Evolutionary conservation across 2,888 invertebrate species (phyloP).

Genomic region (Mythimna impura): DNA sequence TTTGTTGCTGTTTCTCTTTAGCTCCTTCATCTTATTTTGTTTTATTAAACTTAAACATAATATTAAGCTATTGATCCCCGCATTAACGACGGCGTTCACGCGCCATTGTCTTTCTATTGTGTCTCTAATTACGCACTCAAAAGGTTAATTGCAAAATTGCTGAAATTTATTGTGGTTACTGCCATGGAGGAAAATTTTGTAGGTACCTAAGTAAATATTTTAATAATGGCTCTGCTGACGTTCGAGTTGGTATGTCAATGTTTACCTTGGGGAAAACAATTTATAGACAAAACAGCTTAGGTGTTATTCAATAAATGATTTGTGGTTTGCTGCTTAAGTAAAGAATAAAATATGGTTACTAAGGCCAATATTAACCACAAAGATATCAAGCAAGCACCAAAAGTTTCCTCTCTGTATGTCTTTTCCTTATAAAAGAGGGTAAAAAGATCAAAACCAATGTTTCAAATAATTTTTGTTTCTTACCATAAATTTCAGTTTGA

Average conservation of each 20-base stretch:
- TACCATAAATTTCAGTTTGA: neutral
- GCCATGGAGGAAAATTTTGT: conserved; percentile 4
- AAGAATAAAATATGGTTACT: too few relatives aligned
- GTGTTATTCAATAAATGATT: neutral
- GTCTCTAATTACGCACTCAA: too few relatives aligned
- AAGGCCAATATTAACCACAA: neutral
- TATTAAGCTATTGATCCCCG: too few relatives aligned
- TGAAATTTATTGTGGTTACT: neutral
- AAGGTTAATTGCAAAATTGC: too few relatives aligned
- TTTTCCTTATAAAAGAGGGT: too few relatives aligned
- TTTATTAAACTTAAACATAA: neutral
- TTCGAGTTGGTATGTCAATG: neutral
- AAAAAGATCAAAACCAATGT: neutral
- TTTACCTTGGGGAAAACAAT: neutral
- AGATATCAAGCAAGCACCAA: neutral
- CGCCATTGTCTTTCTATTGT: too few relatives aligned
- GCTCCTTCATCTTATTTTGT: neutral
- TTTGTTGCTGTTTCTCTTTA: neutral
- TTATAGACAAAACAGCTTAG: neutral
- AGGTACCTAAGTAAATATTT: neutral
- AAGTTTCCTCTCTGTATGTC: too few relatives aligned
- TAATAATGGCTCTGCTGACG: neutral
- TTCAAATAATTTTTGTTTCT: neutral
- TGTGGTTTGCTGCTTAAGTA: conserved; percentile 11
- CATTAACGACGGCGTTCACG: too few relatives aligned